Conservation (phyloP, 2,888 invertebrate species). For the Drepana falcataria region DNA sequence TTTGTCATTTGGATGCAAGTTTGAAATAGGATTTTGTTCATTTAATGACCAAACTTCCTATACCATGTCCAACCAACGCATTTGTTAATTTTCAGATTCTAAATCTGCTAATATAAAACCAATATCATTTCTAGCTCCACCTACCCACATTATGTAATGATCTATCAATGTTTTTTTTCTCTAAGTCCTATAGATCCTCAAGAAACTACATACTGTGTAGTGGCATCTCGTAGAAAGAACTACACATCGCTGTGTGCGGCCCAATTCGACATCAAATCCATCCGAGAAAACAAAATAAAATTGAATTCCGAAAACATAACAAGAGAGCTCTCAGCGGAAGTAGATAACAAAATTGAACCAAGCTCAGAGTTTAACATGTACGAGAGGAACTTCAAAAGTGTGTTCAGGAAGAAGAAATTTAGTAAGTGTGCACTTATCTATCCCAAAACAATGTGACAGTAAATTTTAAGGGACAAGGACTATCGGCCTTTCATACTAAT, state of each 20-base stretch:
- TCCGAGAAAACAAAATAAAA: conserved; percentile 40
- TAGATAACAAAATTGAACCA: conserved; percentile 50
- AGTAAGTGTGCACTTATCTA: conserved; percentile 36
- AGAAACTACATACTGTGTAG: conserved; percentile 64
- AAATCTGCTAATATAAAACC: no score
- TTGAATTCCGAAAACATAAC: conserved; percentile 26
- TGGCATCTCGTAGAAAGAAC: conserved; percentile 60
- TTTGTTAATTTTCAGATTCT: no score
- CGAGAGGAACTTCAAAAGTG: conserved; percentile 47
- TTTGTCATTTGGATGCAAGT: no score
- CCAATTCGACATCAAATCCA: conserved; percentile 48
- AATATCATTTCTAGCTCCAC: no score
- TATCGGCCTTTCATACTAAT: no score
- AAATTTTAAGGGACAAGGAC: no score
- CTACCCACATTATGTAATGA: no score
- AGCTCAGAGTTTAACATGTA: conserved; percentile 48
- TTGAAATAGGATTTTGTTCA: no score
- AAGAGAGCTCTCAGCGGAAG: conserved; percentile 28
- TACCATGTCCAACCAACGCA: no score
- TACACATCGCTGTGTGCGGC: conserved; percentile 69
- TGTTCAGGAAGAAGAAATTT: conserved; percentile 59
- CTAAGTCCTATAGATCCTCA: conserved; percentile 70
- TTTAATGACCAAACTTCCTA: no score
- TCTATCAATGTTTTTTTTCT: conserved; percentile 11
- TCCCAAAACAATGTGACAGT: no score